These are phyloP conservation scores for Enteromius paludinosus DNA, from an alignment of 2,797 vertebrate genomes.

Conservation along the genomic window DNA sequence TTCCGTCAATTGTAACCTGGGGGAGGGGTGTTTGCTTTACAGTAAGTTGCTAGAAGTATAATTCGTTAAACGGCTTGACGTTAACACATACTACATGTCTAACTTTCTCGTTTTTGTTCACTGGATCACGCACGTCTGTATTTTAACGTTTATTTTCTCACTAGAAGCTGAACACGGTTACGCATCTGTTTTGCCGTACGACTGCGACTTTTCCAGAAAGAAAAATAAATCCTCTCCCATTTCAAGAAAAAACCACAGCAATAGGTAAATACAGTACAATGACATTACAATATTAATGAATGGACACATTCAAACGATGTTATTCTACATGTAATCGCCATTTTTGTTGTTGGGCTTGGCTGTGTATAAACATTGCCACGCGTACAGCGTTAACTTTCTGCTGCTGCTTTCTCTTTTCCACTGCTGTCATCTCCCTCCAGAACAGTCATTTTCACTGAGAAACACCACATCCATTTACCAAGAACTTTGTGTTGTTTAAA, in stretches of 20 bases:
- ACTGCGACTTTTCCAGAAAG: conserved; percentile 92
- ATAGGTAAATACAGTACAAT: conserved; percentile 83
- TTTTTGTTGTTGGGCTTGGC: conserved; percentile 85
- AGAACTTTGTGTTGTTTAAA: background rate
- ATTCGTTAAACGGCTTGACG: background rate
- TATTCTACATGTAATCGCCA: conserved; percentile 70
- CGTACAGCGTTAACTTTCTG: conserved; percentile 86
- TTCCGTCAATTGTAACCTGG: background rate
- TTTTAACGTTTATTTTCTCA: conserved; percentile 62
- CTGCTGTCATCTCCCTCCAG: conserved; percentile 26
- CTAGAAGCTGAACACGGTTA: conserved; percentile 98
- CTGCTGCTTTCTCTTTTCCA: conserved; percentile 56
- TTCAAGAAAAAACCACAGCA: conserved; percentile 92
- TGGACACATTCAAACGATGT: conserved; percentile 36
- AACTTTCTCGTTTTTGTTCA: background rate
- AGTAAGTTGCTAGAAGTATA: background rate
- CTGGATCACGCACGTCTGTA: conserved; percentile 40
- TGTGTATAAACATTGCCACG: conserved; percentile 92
- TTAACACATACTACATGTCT: conserved; percentile 16
- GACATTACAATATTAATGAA: background rate
- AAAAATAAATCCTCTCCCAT: conserved; percentile 92
- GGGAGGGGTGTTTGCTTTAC: conserved; percentile 21
- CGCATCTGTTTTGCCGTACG: conserved; percentile 95
- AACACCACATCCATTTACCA: conserved; percentile 28
- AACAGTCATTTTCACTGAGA: background rate